These are phyloP conservation scores for cat (Felis catus) DNA, from an alignment of 2,113 vertebrate genomes.

Conservation along the genomic window F.catus_Fca126_mat1.0 CM031428.1:19686001-19686500, in stretches of 20 bases:
- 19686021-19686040: not conserved
- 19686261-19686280: not conserved
- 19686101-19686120: constrained; percentile 14
- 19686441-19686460: constrained; percentile 27
- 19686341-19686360: not conserved
- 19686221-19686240: not conserved
- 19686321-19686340: not conserved
- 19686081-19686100: not conserved
- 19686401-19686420: not conserved
- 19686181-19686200: not conserved
- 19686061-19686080: not conserved
- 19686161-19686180: not conserved
- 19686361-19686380: not conserved
- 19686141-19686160: constrained; percentile 8
- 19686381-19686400: constrained; percentile 35
- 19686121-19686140: not conserved
- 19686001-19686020: not conserved
- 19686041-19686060: not conserved
- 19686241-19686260: not conserved
- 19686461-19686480: not conserved
- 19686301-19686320: not conserved
- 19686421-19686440: not conserved
- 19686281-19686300: not conserved
- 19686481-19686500: constrained; percentile 42
- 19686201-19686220: not conserved